Evolutionary conservation across 2,113 vertebrate species (phyloP).

Genomic region (Cettia cetti): DNA sequence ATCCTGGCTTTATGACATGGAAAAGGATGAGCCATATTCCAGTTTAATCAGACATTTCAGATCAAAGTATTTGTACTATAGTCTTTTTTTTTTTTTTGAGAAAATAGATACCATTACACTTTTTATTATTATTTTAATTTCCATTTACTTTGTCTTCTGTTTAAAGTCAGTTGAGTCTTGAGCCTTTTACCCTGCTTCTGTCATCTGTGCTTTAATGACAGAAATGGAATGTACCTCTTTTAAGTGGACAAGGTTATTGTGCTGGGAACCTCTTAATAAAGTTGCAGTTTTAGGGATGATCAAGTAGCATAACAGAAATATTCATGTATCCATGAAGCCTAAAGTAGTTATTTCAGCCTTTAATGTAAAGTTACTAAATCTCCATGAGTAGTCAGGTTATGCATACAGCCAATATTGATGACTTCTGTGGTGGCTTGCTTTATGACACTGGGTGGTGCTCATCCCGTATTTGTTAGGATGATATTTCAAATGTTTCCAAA

Average conservation of each 20-base stretch:
- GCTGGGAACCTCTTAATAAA: slow-evolving; percentile 16
- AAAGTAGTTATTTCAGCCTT: slow-evolving; percentile 33
- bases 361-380: slow-evolving; percentile 2
- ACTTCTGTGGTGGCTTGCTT: background rate
- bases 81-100: background rate
- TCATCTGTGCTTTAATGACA: background rate
- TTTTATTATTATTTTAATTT: slow-evolving; percentile 9
- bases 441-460: background rate
- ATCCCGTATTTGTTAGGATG: background rate
- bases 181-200: background rate
- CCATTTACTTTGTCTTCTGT: background rate
- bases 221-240: background rate
- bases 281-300: slow-evolving; percentile 38
- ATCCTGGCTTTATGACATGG: background rate
- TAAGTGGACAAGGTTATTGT: background rate
- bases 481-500: background rate
- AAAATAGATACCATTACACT: background rate
- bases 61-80: background rate
- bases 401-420: background rate
- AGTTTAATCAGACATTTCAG: background rate
- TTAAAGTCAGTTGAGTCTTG: background rate
- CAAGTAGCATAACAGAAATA: slow-evolving; percentile 49
- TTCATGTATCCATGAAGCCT: slow-evolving; percentile 21
- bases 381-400: background rate
- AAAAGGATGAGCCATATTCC: background rate